These are phyloP conservation scores for Dryobotodes eremita DNA, from an alignment of 2,888 invertebrate genomes.

Conservation along the genomic window DNA sequence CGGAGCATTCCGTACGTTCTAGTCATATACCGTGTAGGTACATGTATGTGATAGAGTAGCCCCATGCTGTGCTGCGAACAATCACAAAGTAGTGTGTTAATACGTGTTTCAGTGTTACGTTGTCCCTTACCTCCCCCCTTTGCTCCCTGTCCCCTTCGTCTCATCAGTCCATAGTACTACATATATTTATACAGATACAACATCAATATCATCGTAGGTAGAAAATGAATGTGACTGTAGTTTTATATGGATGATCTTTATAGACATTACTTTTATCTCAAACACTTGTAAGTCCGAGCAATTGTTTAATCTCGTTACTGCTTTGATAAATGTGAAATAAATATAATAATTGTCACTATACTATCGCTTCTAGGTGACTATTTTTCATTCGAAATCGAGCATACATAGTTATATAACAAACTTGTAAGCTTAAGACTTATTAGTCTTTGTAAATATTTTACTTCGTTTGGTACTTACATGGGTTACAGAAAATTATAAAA, in stretches of 20 bases:
- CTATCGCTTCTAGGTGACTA: constrained; percentile 87
- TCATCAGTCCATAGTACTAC: constrained; percentile 73
- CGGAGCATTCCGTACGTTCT: constrained; percentile 83
- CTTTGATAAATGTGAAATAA: constrained; percentile 85
- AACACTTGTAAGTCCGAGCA: constrained; percentile 78
- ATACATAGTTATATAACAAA: constrained; percentile 77
- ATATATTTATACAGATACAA: constrained; percentile 73
- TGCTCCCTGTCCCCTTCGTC: constrained; percentile 58
- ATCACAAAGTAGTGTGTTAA: constrained; percentile 80
- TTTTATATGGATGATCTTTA: constrained; percentile 80
- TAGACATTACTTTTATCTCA: constrained; percentile 70
- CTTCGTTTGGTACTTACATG: constrained; percentile 77
- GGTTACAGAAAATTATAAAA: constrained; percentile 73
- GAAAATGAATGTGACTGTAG: constrained; percentile 86
- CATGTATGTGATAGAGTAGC: constrained; percentile 83
- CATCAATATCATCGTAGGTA: constrained; percentile 82
- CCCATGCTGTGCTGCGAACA: constrained; percentile 80
- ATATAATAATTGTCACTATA: constrained; percentile 81
- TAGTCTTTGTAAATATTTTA: constrained; percentile 86
- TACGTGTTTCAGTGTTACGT: constrained; percentile 75
- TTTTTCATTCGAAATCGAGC: constrained; percentile 76
- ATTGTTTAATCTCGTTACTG: constrained; percentile 82
- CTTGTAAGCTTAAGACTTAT: constrained; percentile 83
- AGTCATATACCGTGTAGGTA: constrained; percentile 84
- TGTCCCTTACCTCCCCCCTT: constrained; percentile 45